These are phyloP conservation scores for Spheniscus humboldti DNA, from an alignment of 2,797 vertebrate species.

Conservation along the genomic window DNA sequence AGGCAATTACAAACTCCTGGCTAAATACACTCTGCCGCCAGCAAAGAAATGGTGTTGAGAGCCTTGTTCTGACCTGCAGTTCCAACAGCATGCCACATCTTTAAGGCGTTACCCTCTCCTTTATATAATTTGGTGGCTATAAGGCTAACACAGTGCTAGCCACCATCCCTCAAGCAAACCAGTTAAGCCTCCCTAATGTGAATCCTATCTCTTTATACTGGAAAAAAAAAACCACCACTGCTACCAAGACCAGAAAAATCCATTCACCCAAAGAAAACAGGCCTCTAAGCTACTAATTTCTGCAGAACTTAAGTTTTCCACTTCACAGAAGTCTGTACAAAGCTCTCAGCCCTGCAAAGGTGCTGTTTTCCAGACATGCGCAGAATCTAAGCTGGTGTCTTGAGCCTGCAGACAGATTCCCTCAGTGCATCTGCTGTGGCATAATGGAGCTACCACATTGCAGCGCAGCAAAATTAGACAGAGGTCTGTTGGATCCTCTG, in stretches of 20 bases:
- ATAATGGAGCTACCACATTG: neutral
- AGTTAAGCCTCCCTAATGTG: neutral
- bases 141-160: neutral
- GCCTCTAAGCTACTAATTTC: neutral
- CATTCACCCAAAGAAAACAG: neutral
- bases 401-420: neutral
- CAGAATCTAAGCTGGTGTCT: neutral
- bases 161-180: neutral
- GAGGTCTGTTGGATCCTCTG: neutral
- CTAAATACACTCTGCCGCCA: neutral
- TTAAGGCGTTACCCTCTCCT: neutral
- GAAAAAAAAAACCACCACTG: neutral
- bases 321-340: neutral
- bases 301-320: neutral
- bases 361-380: neutral
- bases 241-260: neutral
- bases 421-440: neutral
- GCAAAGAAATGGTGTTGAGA: neutral
- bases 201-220: neutral
- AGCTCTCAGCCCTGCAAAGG: neutral
- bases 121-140: neutral
- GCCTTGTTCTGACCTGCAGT: slow-evolving; percentile 17
- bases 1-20: neutral
- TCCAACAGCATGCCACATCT: neutral
- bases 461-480: neutral